Evolutionary conservation across 2,113 vertebrate species (phyloP).

Genomic region (Phaethornis superciliosus): DNA sequence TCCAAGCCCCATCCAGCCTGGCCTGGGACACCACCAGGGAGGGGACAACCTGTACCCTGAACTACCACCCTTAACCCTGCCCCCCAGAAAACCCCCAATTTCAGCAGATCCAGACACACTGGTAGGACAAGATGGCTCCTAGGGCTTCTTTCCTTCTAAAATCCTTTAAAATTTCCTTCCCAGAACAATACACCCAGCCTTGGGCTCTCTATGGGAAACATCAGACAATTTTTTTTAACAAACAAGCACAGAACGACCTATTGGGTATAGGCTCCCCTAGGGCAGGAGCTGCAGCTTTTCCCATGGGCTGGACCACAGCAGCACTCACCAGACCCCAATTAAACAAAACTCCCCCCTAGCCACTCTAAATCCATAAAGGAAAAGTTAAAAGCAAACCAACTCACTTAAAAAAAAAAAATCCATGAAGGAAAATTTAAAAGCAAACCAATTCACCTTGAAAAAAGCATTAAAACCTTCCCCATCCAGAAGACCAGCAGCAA

Average conservation of each 20-base stretch:
- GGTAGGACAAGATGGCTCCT: not conserved
- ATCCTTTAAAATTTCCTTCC: too few species aligned
- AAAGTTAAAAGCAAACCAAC: not conserved
- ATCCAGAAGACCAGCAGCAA: not conserved
- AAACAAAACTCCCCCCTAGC: not conserved
- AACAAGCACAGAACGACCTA: not conserved
- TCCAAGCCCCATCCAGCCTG: too few species aligned
- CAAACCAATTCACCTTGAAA: too few species aligned
- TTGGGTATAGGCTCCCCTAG: not conserved
- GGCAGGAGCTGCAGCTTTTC: not conserved
- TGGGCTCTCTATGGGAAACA: not conserved
- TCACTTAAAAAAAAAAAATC: not conserved
- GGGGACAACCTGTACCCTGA: too few species aligned
- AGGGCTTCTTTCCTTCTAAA: not conserved
- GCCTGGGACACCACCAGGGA: too few species aligned
- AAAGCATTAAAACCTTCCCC: too few species aligned
- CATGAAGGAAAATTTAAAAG: too few species aligned
- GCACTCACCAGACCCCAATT: too few species aligned
- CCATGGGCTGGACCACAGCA: not conserved
- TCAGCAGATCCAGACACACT: not conserved
- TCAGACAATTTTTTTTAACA: rapidly evolving
- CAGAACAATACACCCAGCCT: rapidly evolving
- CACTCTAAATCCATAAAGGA: not conserved
- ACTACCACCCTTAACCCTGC: not conserved
- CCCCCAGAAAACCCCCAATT: not conserved